Evolutionary conservation across 2,113 vertebrate species (phyloP).

Genomic region (Empidonax traillii): DNA sequence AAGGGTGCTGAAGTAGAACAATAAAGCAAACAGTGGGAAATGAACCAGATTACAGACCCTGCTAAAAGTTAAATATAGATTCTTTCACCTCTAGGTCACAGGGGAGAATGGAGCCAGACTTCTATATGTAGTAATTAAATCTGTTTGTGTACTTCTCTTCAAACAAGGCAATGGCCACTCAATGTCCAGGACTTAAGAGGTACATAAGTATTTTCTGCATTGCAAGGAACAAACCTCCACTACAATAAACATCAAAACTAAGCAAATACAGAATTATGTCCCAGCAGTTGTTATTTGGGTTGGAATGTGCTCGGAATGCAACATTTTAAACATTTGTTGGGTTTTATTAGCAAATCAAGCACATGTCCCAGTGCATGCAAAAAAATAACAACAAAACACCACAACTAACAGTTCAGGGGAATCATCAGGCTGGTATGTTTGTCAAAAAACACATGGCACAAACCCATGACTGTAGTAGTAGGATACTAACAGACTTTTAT

Average conservation of each 20-base stretch:
- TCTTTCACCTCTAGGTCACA: not conserved
- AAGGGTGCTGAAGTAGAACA: not conserved
- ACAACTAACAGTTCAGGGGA: not conserved
- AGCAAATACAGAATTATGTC: not conserved
- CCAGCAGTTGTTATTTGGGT: not conserved
- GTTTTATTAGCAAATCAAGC: not conserved
- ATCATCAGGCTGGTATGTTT: not conserved
- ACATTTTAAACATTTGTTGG: not conserved
- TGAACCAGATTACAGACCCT: not conserved
- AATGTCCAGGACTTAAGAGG: not conserved
- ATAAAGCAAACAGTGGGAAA: not conserved
- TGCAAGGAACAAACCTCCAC: not conserved
- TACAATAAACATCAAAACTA: not conserved
- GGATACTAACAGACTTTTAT: not conserved
- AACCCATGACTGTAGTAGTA: not conserved
- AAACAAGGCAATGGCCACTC: not conserved
- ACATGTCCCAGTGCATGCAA: not conserved
- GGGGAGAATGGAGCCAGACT: not conserved
- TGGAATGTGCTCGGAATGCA: not conserved
- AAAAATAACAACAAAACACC: not conserved
- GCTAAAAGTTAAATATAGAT: not conserved
- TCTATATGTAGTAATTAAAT: not conserved
- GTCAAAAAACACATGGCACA: not conserved
- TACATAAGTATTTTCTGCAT: not conserved
- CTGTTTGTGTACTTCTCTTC: not conserved